A percentile compares a stretch with the other conserved stretches of the same genome.
Evolutionary conservation across 1,140 invertebrate genomes (phyloP).

Genomic region (Magallana angulata): DNA sequence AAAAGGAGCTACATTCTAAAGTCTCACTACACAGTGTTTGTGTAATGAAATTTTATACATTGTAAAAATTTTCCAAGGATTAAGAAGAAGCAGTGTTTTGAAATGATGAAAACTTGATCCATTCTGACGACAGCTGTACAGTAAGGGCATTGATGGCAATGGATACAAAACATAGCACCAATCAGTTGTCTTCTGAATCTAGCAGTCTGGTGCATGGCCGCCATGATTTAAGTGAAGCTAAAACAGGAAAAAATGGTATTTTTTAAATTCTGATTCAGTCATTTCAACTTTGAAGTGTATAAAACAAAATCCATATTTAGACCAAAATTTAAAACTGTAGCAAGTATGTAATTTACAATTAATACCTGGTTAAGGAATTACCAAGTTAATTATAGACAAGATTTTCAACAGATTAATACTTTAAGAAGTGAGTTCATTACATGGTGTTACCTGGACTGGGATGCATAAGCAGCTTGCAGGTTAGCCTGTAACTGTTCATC

Average conservation of each 20-base stretch:
- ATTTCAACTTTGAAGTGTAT: too few species aligned
- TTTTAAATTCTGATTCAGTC: too few species aligned
- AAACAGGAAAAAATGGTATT: not conserved
- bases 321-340: too few species aligned
- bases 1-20: not conserved
- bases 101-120: not conserved
- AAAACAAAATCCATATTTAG: too few species aligned
- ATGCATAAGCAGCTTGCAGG: constrained; percentile 16
- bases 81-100: not conserved
- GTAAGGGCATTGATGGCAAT: constrained; percentile 5
- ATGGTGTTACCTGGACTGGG: not conserved
- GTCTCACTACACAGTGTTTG: not conserved
- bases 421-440: too few species aligned
- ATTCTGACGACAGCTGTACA: not conserved
- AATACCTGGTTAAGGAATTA: too few species aligned
- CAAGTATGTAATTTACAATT: too few species aligned
- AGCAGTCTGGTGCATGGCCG: not conserved
- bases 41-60: not conserved
- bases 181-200: not conserved
- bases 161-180: constrained; percentile 26
- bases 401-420: too few species aligned
- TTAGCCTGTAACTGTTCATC: constrained; percentile 15
- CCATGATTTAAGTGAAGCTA: not conserved
- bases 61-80: not conserved
- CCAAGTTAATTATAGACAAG: too few species aligned